These are phyloP conservation scores for Bombus pyrosoma DNA, from an alignment of 1,140 invertebrate genomes.

Conservation along the genomic window DNA sequence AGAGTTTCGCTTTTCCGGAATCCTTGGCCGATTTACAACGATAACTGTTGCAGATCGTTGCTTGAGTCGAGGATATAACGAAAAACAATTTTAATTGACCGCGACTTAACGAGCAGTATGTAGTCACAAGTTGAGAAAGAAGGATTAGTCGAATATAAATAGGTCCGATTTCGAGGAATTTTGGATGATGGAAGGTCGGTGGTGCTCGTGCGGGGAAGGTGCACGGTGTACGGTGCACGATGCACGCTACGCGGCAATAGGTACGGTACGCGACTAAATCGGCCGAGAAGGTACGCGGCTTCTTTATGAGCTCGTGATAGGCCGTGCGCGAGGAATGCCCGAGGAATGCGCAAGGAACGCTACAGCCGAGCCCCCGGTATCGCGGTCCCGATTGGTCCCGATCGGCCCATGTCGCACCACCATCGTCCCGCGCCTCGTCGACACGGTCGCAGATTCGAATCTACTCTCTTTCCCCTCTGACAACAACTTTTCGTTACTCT, in stretches of 20 bases:
- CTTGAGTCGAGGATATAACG: neutral
- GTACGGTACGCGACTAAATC: slow-evolving; percentile 57
- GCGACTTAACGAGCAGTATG: neutral
- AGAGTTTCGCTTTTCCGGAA: neutral
- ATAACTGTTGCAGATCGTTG: neutral
- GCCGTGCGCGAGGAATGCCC: slow-evolving; percentile 7
- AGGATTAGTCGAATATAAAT: neutral
- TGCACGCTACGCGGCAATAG: slow-evolving; percentile 32
- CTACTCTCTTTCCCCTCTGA: neutral
- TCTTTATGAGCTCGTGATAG: slow-evolving; percentile 55
- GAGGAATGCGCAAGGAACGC: slow-evolving; percentile 9
- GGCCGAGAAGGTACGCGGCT: slow-evolving; percentile 41
- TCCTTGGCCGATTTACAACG: neutral
- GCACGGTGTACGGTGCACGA: neutral
- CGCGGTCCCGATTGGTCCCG: slow-evolving; percentile 25
- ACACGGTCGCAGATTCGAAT: neutral
- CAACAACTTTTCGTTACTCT: neutral
- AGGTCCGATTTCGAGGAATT: neutral
- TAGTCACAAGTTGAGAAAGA: neutral
- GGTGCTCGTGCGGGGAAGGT: neutral
- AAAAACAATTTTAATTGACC: no score
- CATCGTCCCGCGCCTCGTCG: neutral
- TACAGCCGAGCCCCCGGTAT: slow-evolving; percentile 41
- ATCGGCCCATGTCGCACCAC: neutral
- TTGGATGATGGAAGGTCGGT: neutral